A percentile compares a stretch with the other conserved stretches of the same genome.
These are phyloP conservation scores for Drosophila pseudoananassae DNA, from an alignment of 1,140 invertebrate genomes.

Conservation along the genomic window DNA sequence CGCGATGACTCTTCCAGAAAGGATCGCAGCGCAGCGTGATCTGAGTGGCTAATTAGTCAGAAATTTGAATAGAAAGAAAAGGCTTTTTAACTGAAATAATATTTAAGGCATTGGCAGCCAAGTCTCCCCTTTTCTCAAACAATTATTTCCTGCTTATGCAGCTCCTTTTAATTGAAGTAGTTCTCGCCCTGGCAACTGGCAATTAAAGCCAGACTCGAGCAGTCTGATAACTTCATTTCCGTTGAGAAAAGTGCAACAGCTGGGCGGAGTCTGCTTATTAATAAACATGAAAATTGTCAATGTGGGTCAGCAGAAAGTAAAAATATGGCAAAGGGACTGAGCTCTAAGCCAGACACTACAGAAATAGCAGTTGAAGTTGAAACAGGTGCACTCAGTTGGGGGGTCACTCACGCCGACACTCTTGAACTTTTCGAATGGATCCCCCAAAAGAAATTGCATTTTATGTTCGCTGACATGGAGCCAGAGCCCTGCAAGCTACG, in stretches of 20 bases:
- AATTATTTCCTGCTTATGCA: constrained; percentile 19
- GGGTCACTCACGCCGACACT: constrained; percentile 36
- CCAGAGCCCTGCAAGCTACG: constrained; percentile 53
- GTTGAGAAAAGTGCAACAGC: constrained; percentile 62
- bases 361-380: constrained; percentile 71
- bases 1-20: constrained; percentile 37
- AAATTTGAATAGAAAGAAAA: neutral
- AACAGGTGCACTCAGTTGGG: constrained; percentile 66
- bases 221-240: constrained; percentile 73
- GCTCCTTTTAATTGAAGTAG: constrained; percentile 40
- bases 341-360: constrained; percentile 44
- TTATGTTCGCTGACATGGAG: constrained; percentile 43
- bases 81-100: neutral
- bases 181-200: constrained; percentile 13
- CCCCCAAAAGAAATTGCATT: constrained; percentile 64
- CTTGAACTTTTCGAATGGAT: constrained; percentile 41
- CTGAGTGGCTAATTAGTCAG: constrained; percentile 61
- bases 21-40: constrained; percentile 31
- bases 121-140: neutral
- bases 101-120: neutral
- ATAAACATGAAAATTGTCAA: constrained; percentile 77
- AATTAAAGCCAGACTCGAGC: constrained; percentile 25
- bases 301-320: constrained; percentile 56
- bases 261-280: constrained; percentile 59
- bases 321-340: constrained; percentile 54